Evolutionary conservation across 2,113 vertebrate genomes (phyloP).

Genomic region (Phoenicopterus ruber): DNA sequence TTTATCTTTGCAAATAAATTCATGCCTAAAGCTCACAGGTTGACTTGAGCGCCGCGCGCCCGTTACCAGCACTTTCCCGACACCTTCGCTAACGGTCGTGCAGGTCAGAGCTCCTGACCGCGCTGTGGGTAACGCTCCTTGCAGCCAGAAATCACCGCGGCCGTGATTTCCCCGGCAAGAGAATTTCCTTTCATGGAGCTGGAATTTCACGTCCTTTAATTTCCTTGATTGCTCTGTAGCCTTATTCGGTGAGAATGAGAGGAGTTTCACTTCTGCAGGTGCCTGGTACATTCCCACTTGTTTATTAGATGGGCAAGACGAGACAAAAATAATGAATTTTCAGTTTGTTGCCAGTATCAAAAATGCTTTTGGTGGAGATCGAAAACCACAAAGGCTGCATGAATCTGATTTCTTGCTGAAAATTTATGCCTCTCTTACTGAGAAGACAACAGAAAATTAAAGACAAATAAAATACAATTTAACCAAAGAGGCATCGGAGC

Average conservation of each 20-base stretch:
- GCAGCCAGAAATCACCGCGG: not conserved
- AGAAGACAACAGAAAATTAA: not conserved
- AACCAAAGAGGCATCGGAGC: not conserved
- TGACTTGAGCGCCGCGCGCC: fast-evolving
- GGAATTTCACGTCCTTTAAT: not conserved
- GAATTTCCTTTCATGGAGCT: not conserved
- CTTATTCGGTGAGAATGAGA: not conserved
- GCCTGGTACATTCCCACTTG: not conserved
- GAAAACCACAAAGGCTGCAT: not conserved
- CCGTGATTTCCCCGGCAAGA: not conserved
- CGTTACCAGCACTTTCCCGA: not conserved
- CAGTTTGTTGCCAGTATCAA: not conserved
- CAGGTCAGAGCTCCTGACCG: not conserved
- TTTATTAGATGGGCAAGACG: not conserved
- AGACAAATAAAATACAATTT: not conserved
- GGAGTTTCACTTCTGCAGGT: not conserved
- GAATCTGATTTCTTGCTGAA: not conserved
- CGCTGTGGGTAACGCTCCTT: not conserved
- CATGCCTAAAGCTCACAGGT: not conserved
- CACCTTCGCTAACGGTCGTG: not conserved
- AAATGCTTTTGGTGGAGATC: not conserved
- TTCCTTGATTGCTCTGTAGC: not conserved
- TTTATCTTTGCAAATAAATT: not conserved
- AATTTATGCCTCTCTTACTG: not conserved
- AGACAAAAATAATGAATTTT: not conserved